Evolutionary conservation across 2,113 vertebrate genomes (phyloP).

Genomic region (Beaufortia kweichowensis): DNA sequence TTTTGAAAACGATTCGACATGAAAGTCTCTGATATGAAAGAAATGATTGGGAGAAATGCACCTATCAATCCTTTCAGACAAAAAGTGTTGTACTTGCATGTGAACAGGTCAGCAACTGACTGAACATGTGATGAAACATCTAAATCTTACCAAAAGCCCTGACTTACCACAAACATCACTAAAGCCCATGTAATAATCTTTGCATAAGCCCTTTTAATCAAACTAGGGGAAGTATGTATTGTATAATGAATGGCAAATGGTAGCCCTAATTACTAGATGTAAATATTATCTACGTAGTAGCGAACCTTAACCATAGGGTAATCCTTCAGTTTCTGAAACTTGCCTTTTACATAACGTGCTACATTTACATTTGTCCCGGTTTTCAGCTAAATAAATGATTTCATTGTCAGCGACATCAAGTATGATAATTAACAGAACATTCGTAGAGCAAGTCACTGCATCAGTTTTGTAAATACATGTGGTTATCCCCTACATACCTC

Average conservation of each 20-base stretch:
- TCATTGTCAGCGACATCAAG: neutral
- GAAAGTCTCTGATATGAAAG: conserved; percentile 3
- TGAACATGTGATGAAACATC: conserved; percentile 21
- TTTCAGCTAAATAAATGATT: neutral
- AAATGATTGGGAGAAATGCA: neutral
- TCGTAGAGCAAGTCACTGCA: neutral
- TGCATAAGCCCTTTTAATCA: conserved; percentile 20
- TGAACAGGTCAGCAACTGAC: conserved; percentile 23
- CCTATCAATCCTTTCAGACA: neutral
- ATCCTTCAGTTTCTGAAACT: conserved; percentile 35
- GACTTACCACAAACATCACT: neutral
- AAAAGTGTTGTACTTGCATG: conserved; percentile 30
- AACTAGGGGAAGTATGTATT: neutral
- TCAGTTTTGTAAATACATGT: conserved; percentile 11
- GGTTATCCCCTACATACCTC: conserved; percentile 39
- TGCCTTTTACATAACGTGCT: conserved; percentile 14
- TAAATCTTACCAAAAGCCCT: conserved; percentile 9
- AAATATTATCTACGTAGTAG: conserved; percentile 16
- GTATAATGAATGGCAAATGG: neutral
- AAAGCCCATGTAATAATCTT: conserved; percentile 7
- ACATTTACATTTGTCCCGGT: conserved; percentile 20
- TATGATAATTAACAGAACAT: conserved; percentile 9
- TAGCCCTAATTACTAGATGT: conserved; percentile 32
- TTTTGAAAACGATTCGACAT: neutral
- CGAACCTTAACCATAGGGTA: conserved; percentile 18